Percentiles rank a stretch among this genome's conserved stretches.
These are phyloP conservation scores for Rhadinocentrus ornatus DNA, from an alignment of 2,797 vertebrate genomes.

Conservation along the genomic window DNA sequence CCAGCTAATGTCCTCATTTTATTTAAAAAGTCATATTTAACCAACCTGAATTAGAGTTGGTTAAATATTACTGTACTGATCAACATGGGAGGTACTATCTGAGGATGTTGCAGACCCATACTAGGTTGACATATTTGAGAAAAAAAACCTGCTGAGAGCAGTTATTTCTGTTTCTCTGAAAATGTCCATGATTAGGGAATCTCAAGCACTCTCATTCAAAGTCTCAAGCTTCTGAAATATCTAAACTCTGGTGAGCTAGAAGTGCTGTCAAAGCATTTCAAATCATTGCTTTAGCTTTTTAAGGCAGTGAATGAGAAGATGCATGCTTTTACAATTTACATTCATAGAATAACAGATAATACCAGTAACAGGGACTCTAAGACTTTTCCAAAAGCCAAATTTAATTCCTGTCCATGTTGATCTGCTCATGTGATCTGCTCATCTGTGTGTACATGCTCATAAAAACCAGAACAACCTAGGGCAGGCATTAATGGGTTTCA, in stretches of 20 bases:
- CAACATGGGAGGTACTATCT: background rate
- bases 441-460: background rate
- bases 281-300: background rate
- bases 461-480: constrained; percentile 6
- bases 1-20: background rate
- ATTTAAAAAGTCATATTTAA: too few species aligned
- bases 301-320: background rate
- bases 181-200: background rate
- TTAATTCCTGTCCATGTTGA: background rate
- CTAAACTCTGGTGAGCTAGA: background rate
- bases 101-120: background rate
- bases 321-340: background rate
- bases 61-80: background rate
- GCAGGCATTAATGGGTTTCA: constrained; percentile 3
- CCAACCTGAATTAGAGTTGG: background rate
- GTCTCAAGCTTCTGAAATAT: constrained; percentile 17
- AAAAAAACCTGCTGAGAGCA: background rate
- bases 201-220: background rate
- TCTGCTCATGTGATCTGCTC: background rate
- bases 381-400: background rate
- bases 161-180: background rate
- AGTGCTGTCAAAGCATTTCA: background rate
- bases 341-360: background rate
- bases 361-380: background rate
- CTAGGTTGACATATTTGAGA: background rate